Base-by-base conservation (phyloP, 2,113 vertebrate species). In the Oxyura jamaicensis region DNA sequence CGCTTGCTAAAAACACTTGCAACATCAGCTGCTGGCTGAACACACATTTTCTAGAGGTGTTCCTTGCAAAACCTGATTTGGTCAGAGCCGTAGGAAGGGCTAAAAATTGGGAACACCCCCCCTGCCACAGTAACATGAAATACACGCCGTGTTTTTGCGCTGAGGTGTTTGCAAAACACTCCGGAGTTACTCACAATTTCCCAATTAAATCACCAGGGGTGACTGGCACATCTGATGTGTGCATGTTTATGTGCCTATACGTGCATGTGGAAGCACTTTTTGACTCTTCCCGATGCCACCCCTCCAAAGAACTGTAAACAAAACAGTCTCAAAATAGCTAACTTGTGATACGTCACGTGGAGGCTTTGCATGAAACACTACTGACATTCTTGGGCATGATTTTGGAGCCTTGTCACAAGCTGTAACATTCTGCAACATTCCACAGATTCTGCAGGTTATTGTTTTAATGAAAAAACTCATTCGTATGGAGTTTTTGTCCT, bases 151-250 rank as follows among this genome's bases (percentile, higher is more conserved):
- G 17, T 56, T 82, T 85, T 75, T 94, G 53, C 33, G 52, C 42
- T 6, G 1, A n/a, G 19, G 16, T 2, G 4, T 85, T 87, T 88
- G 67, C 71, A 93, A 91, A 93, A 85, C 1, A 3, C 23, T 83
- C 66, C 39, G 53, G 85, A 94, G 53, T 90, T 92, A 76, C 67
- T 31, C 10, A n/a, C 10, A 4, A 63, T 76, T 94, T 91, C 85
- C 66, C 74, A 84, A 17, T 10, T 66, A 36, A 92, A 91, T 25
- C 66, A 71, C 21, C 59, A 56, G 66, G 73, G 81, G 46, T 3
- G 6, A 83, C 31, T 28, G 56, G 35, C 12, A 77, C 55, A 59
- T 80, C 42, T 62, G 59, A 95, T 55, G 84, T 42, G 74, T 4
- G 22, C 20, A 39, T 84, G 60, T 50, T 90, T 33, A 6, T 76